These are phyloP conservation scores for Athalia cordata DNA, from an alignment of 2,888 invertebrate species.

Conservation along the genomic window DNA sequence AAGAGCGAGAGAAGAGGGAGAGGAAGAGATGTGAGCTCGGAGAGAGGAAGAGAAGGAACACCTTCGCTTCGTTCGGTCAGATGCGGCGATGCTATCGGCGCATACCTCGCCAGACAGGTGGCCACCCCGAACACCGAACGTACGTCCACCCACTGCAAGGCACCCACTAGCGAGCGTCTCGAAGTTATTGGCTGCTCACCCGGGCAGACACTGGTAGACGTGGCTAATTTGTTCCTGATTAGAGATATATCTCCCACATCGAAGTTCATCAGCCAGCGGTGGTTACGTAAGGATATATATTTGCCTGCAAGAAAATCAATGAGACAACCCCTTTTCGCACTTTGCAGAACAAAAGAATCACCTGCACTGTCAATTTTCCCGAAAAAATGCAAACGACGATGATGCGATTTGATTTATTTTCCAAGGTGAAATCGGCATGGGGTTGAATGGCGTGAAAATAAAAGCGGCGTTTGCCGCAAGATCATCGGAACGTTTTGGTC, in stretches of 20 bases:
- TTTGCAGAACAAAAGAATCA: too few species aligned
- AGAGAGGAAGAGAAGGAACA: constrained; percentile 44
- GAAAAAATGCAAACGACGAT: too few species aligned
- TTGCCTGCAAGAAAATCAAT: too few species aligned
- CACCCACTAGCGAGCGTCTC: constrained; percentile 19
- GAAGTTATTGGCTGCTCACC: constrained; percentile 42
- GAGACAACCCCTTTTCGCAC: too few species aligned
- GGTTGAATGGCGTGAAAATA: too few species aligned
- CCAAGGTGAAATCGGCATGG: too few species aligned
- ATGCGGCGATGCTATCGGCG: constrained; percentile 68
- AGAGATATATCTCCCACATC: constrained; percentile 52
- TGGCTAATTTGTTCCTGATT: constrained; percentile 60
- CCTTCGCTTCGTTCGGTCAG: constrained; percentile 62
- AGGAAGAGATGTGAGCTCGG: constrained; percentile 36
- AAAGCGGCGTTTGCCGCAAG: too few species aligned
- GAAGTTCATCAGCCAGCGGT: background rate
- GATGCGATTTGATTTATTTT: too few species aligned
- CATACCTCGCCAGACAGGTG: constrained; percentile 72
- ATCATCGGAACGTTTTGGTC: too few species aligned
- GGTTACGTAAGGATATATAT: background rate
- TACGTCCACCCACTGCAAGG: constrained; percentile 33
- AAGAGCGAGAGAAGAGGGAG: constrained; percentile 32
- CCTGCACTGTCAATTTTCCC: too few species aligned
- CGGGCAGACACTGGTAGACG: constrained; percentile 55
- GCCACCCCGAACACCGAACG: constrained; percentile 64